These are phyloP conservation scores for Alectura lathami DNA, from an alignment of 2,113 vertebrate species.

Conservation along the genomic window DNA sequence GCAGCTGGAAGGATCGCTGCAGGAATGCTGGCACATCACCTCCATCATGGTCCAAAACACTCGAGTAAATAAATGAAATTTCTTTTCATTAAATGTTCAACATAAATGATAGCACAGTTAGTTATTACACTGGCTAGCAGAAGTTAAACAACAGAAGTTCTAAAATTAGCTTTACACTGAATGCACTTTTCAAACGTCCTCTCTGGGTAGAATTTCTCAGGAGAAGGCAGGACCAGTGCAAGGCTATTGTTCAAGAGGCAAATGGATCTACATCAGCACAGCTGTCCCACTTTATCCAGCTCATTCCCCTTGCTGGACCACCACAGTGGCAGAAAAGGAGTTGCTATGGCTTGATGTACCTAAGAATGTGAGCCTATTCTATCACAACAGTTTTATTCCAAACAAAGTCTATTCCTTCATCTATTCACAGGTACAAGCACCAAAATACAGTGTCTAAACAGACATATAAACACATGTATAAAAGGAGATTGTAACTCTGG, in stretches of 20 bases:
- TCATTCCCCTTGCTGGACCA: neutral
- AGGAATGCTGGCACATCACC: neutral
- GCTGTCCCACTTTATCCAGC: neutral
- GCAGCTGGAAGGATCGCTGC: neutral
- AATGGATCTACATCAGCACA: neutral
- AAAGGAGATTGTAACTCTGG: neutral
- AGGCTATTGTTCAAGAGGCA: neutral
- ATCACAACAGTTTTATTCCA: neutral
- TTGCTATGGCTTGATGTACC: neutral
- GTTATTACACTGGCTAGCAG: neutral
- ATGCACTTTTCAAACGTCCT: neutral
- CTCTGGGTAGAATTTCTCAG: neutral
- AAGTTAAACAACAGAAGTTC: neutral
- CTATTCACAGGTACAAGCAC: neutral
- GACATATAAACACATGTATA: neutral
- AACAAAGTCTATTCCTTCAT: neutral
- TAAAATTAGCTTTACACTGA: neutral
- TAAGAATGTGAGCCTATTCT: neutral
- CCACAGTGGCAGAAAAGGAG: neutral
- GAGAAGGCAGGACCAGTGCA: neutral
- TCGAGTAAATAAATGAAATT: neutral
- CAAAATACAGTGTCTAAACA: neutral
- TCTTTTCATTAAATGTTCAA: neutral
- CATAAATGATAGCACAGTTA: neutral
- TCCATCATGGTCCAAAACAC: neutral